Evolutionary conservation across 92 coral and sea anemone species (phyloP), one percentile per base, ranked within the genome.

Genomic region (Porites evermanni): DNA sequence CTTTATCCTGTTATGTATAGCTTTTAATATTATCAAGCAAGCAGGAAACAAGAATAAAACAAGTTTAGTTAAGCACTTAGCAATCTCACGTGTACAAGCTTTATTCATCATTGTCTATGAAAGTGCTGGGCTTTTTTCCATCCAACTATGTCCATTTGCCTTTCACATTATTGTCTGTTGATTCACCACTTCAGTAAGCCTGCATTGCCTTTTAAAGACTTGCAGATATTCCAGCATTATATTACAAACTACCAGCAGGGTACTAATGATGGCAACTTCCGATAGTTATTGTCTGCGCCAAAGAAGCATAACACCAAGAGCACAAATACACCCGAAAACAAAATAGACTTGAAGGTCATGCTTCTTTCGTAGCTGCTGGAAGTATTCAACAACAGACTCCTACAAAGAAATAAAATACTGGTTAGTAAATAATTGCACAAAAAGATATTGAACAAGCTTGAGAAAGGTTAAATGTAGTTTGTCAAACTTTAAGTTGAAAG

Each of bases 321-420:
- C 87, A 19, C 95, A 93, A 52, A 91, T 88, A 59, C 86, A 81
- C 26, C 96, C 95, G 61, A 89, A 79, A 23, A 93, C 95, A 86
- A 90, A 90, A 64, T 66, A 53, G 77, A 94, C 84, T 72, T 94
- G 89, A 84, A 94, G 7, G 67, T 87, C 90, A 26, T 94, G 95
- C 26, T 86, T 87, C 12, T 78, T 79, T 23, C 88, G 86, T 21
- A 93, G 78, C 7, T 65, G 72, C 44, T 61, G 82, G 83, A 88
- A 84, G 75, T 94, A 91, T 3, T 90, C 94, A 64, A 94, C 79
- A 0, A 92, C 87, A 20, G 95, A 89, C 20, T 92, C 98, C 98
- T 94, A 63, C 16, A 80, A 91, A 75, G 60, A 73, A 85, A 5
- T 3, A 74, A 66, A 17, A 21, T 10, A 17, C 21, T 23, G n/a